Evolutionary conservation across 2,113 vertebrate species (phyloP).

Genomic region (Coptodon bakossiorum): DNA sequence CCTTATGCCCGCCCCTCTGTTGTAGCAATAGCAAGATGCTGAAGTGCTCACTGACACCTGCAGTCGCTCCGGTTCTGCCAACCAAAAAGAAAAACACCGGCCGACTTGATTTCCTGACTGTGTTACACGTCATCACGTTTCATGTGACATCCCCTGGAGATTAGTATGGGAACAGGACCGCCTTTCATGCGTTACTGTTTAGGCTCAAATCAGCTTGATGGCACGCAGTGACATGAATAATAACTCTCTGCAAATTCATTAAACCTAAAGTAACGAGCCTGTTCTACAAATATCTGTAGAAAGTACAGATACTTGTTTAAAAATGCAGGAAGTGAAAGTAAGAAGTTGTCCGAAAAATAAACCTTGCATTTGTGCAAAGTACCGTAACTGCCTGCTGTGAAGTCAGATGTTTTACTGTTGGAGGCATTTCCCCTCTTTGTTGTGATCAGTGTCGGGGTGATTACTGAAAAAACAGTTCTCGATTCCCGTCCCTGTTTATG

Average conservation of each 20-base stretch:
- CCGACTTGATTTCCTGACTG: neutral
- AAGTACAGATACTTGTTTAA: neutral
- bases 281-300: neutral
- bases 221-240: neutral
- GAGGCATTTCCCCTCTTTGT: fast-evolving
- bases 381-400: neutral
- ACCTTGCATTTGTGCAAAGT: neutral
- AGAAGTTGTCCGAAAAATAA: neutral
- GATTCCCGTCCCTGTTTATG: neutral
- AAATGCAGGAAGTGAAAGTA: neutral
- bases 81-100: neutral
- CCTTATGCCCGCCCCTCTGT: neutral
- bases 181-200: neutral
- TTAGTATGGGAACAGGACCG: neutral
- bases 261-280: neutral
- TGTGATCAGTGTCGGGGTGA: neutral
- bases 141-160: neutral
- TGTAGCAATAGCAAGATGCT: neutral
- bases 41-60: neutral
- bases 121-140: neutral
- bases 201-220: neutral
- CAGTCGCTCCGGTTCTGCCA: neutral
- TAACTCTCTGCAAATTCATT: neutral
- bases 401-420: neutral
- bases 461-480: neutral